Evolutionary conservation across 2,888 invertebrate genomes (phyloP), one percentile per base, ranked within the genome.

Genomic region (Mimas tiliae): DNA sequence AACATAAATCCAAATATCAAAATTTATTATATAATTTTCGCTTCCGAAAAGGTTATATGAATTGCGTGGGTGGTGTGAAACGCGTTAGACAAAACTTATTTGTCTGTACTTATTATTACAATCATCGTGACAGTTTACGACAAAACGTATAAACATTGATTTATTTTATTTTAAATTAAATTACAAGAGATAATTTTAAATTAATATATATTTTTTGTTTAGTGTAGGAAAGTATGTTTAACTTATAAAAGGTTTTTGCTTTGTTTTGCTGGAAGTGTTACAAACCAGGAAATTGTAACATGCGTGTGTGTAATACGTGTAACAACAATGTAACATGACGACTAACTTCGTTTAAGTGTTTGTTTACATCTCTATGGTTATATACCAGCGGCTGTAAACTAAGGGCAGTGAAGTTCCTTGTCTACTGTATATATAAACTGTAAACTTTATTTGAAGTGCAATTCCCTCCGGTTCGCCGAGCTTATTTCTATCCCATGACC

Each of bases 341-440:
- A 42, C 42, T 6, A 12, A 42, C 19, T 58, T 58, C 16, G 19
- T 42, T 38, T 27, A 27, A 4, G 27, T 50, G 19, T 58, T 58
- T 58, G 19, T 19, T 58, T 42, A 58, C 58, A 58, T 58, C 38
- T 19, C 58, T 58, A 42, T 58, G 19, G 11, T 42, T 58, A 58
- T 58, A 14, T 4, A 0, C 8, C 34, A n/a, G 16, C 16, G 16
- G 16, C 16, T 6, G 3, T 55, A 50, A 19, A 19, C 42, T 19
- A 38, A 38, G 7, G 11, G 38, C 12, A 21, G 12, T 14, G 12
- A 58, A 11, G 19, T 34, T 38, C 55, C 55, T 55, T 58, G 42
- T 58, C 19, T 50, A 50, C 2, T 50, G 7, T 7, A 19, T 0
- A 50, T 7, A 42, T 42, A 42, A 7, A 42, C 11, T 42, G 9